Base-by-base conservation (phyloP, 1,140 invertebrate genomes). In the Parapsyche elsis region DNA sequence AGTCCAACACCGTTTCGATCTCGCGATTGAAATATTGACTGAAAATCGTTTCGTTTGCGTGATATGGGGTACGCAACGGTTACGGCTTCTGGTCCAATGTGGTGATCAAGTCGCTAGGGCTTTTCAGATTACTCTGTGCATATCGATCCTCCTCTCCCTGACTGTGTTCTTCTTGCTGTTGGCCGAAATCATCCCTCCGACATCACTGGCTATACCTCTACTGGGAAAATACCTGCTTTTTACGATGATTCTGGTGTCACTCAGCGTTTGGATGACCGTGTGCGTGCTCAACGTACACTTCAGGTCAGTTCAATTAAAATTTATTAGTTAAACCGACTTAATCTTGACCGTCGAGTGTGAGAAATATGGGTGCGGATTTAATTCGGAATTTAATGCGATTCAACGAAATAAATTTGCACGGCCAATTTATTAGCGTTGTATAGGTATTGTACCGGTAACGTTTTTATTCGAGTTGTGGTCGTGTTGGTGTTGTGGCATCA, bases 131-230 rank as follows among this genome's bases (percentile, higher is more conserved):
- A 94, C 97, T 84, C 92, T 99, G 84, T 98, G 97, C 90, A 98
- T 99, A 88, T 99, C 97, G 85, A 99, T 99, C 89, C 92, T 99
- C 81, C 94, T 99, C 83, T 99, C 98, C 71, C 90, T 99, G 86
- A 99, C 97, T 86, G 98, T 99, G 88, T 99, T 99, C 91, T 99
- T 99, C 91, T 92, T 99, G 86, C 91, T 99, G 81, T 89, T 99
- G 85, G 97, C 97, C 76, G 97, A 98, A 91, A 98, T 99, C 85
- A 99, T 99, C 87, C 98, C 98, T 49, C 97, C 98, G 14, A 99
- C 98, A 19, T 99, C 97, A 16, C 90, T 99, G 82, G 97, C 98
- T 16, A 96, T 99, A 83, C 98, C 98, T n/a, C 89, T 99, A 73
- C 93, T 99, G 76, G 97, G 98, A 82, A 98, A 98, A 91, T 97